Evolutionary conservation across 2,797 vertebrate species (phyloP), one percentile per base, ranked within the genome.

Genomic region (Clarias fuscus): DNA sequence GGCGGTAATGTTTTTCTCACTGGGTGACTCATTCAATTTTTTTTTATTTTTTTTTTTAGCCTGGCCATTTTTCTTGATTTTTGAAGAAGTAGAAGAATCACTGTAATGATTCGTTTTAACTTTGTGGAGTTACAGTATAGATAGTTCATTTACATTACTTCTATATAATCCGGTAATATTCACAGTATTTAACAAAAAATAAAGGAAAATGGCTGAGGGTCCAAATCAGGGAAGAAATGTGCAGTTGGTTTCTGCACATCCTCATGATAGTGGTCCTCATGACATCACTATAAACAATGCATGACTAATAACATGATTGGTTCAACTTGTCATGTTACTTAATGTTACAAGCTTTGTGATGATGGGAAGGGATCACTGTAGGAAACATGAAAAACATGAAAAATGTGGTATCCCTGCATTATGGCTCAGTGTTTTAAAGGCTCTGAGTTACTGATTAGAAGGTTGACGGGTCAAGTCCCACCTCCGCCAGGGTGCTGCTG

Each of bases 1-100:
- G 0, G 62, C 78, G 56, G 65, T 62, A 83, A 73, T 84, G 82
- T 40, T 14, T 58, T 80, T 64, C 27, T 37, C 75, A 79, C 14
- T n/a, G 10, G 17, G 37, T 48, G 48, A 43, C 72, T 43, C 64
- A 48, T 70, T 48, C 14, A 62, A 22, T 11, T 58, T 13, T 53
- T 27, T 37, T 27, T 70, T 37, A 6, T 56, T 13, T 53, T 27
- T 37, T 27, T 70, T 37, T 72, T 72, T 83, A 58, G 4, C 4
- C 11, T 56, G 7, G 20, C n/a, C 15, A 61, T 64, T 10, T 78
- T 59, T 18, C 14, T 33, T 43, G 24, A 56, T 75, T 73, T 58
- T 18, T 8, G 3, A 2, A 71, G 27, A 10, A 0, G 62, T 37
- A 37, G 37, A 48, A 17, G 15, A 76, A 10, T 7, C 48, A 37